Evolutionary conservation across 2,113 vertebrate species (phyloP).

Genomic region (Chaetorhynchus papuensis): DNA sequence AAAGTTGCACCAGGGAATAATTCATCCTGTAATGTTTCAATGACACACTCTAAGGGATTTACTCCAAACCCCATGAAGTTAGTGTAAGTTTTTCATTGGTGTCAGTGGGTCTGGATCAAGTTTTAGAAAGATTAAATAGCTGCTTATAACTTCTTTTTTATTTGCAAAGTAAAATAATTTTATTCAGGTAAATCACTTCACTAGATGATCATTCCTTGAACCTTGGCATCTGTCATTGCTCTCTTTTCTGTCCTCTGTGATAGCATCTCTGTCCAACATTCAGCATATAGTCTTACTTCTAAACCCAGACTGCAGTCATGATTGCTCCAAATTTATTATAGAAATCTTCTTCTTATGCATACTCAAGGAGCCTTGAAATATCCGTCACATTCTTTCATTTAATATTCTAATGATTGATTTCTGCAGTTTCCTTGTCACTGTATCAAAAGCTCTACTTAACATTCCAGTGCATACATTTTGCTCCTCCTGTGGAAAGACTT

Average conservation of each 20-base stretch:
- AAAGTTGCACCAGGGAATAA: neutral
- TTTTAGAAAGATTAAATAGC: neutral
- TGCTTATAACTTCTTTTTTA: neutral
- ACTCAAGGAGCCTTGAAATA: neutral
- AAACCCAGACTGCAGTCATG: neutral
- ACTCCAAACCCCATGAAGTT: neutral
- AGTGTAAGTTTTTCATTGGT: neutral
- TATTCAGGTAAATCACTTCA: neutral
- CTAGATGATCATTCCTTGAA: neutral
- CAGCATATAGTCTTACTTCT: neutral
- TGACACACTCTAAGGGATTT: neutral
- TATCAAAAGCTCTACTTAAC: neutral
- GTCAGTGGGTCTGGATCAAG: neutral
- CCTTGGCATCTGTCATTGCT: neutral
- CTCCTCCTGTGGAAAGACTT: neutral
- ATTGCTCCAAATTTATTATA: neutral
- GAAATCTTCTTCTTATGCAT: neutral
- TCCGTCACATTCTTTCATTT: neutral
- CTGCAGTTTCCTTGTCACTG: neutral
- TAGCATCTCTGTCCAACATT: neutral
- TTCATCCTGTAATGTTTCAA: neutral
- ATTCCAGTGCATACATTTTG: neutral
- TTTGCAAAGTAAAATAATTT: neutral
- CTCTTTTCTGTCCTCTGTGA: neutral
- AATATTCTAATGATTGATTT: neutral